Evolutionary conservation across 2,113 vertebrate species (phyloP), one percentile per base, ranked within the genome.

Genomic region (Pleuronectes platessa): DNA sequence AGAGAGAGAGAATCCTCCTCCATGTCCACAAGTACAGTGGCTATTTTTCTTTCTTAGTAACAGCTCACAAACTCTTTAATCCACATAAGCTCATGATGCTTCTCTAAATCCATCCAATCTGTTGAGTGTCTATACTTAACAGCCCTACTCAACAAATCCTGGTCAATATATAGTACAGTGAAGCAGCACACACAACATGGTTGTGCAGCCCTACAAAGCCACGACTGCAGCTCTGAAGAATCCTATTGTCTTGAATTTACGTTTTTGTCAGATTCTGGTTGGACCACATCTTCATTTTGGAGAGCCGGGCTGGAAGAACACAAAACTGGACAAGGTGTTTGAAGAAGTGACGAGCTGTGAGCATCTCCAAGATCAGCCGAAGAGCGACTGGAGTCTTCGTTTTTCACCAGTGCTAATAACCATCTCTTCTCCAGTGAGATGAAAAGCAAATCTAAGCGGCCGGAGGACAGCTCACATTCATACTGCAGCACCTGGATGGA

Each of bases 71-170:
- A 79, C 77, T 71, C 81, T 90, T 88, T 91, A 93, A 93, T 91
- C 92, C 89, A 86, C 69, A 24, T 93, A 92, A 91, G 67, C 86
- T 86, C 42, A 21, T 81, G 88, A 78, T 87, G 88, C 87, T 76
- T 68, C 85, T 88, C 66, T 91, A 87, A 93, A 91, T 81, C 88
- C 91, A 90, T 75, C 84, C 88, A 91, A 88, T 88, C 91, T 91
- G 91, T 90, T 73, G 87, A 10, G 69, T 80, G 82, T 79, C 85
- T 89, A 53, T 80, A 83, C 82, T 91, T 84, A 91, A 88, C 90
- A 86, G 68, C 61, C 56, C 76, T 17, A 54, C 86, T 86, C 72
- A 68, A 26, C 67, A 76, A 64, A 91, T 88, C 67, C 89, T 81
- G 90, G 91, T 88, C 90, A 85, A 53, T 74, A 74, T 82, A 80